Conservation (phyloP, 1,140 invertebrate species). For the Schmidtea mediterranea region DNA sequence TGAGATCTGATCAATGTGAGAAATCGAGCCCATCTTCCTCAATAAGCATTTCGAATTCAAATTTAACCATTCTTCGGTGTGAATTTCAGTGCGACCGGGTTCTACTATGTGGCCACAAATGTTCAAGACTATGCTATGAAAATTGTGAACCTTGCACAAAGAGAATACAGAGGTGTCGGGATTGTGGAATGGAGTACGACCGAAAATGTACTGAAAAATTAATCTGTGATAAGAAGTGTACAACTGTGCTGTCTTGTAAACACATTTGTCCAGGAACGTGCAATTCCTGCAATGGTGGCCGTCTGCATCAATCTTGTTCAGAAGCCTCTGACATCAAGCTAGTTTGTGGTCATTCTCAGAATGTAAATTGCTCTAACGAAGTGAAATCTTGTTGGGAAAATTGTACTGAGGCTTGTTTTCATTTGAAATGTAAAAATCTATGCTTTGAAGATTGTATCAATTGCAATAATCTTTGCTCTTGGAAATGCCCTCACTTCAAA, state of each 20-base stretch:
- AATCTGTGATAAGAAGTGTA: slow-evolving; percentile 2
- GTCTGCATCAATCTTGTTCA: slow-evolving; percentile 9
- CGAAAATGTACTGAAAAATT: too few species aligned
- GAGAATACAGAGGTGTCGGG: not conserved
- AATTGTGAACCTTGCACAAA: too few species aligned
- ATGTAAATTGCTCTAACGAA: slow-evolving; percentile 9
- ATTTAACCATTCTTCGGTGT: too few species aligned
- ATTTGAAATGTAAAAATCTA: slow-evolving; percentile 28
- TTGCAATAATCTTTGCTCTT: slow-evolving; percentile 30
- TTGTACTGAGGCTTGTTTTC: slow-evolving; percentile 33
- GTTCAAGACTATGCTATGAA: too few species aligned
- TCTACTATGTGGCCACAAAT: too few species aligned
- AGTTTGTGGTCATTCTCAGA: slow-evolving; percentile 4
- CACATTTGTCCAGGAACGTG: slow-evolving; percentile 10
- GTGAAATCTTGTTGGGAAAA: slow-evolving; percentile 35
- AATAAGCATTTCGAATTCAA: too few species aligned
- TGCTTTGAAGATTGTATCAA: slow-evolving; percentile 35
- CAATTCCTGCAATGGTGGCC: not conserved
- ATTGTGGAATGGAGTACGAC: not conserved
- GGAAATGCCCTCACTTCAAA: slow-evolving; percentile 29
- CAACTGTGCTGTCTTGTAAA: slow-evolving; percentile 9
- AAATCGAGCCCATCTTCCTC: too few species aligned
- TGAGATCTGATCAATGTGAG: too few species aligned
- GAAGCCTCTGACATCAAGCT: not conserved
- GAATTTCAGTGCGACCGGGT: too few species aligned